Evolutionary conservation across 2,113 vertebrate species (phyloP).

Genomic region (Sporophila hypoxantha): DNA sequence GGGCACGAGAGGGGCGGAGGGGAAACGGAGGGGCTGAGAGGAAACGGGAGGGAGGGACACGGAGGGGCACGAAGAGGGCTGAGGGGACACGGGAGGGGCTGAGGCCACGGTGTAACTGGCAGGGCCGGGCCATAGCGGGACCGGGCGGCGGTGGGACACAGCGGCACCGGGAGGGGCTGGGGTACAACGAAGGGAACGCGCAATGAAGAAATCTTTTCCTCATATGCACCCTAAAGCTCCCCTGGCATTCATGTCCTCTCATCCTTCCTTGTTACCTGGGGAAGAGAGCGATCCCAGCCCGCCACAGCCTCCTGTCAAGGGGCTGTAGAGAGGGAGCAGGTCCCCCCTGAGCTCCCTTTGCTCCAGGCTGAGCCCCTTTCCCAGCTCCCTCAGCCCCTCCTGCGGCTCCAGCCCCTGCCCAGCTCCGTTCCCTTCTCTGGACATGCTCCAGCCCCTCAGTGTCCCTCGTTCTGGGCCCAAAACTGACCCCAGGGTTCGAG

Average conservation of each 20-base stretch:
- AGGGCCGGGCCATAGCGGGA: too few species aligned
- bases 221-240: accelerated
- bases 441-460: neutral
- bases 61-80: too few species aligned
- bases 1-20: too few species aligned
- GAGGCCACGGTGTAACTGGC: too few species aligned
- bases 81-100: too few species aligned
- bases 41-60: too few species aligned
- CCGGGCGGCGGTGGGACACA: too few species aligned
- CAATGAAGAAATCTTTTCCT: neutral
- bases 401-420: neutral
- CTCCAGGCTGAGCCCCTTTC: neutral
- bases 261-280: too few species aligned
- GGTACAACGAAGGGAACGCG: accelerated
- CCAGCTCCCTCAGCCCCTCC: neutral
- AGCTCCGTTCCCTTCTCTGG: neutral
- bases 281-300: neutral
- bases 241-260: too few species aligned
- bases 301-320: neutral
- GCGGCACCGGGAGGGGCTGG: neutral
- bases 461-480: neutral
- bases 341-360: neutral
- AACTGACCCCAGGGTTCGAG: neutral
- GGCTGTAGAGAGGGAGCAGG: accelerated
- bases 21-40: too few species aligned